Conservation (phyloP, 2,113 vertebrate species). For the human (Homo sapiens) region DNA sequence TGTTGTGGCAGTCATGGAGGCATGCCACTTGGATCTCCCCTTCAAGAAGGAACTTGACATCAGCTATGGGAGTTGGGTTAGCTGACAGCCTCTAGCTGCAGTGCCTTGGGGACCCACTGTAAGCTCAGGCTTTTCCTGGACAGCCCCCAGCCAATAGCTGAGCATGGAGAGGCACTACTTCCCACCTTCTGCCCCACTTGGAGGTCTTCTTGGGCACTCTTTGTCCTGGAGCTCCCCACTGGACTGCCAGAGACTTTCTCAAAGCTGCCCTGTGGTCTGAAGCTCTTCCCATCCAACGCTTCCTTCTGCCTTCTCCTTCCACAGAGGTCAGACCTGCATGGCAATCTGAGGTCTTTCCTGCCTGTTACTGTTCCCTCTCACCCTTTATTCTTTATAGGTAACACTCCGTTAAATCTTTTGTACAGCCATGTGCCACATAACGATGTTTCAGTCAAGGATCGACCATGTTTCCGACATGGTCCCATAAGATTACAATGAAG, state of each 20-base stretch:
- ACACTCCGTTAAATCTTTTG: background rate
- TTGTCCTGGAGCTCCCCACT: background rate
- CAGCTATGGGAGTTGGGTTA: background rate
- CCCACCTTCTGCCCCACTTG: accelerated
- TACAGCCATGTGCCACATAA: background rate
- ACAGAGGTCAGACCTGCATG: background rate
- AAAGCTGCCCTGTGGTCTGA: background rate
- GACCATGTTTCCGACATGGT: accelerated
- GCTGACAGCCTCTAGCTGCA: background rate
- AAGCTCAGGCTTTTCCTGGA: background rate
- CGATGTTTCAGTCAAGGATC: background rate
- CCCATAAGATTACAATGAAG: background rate
- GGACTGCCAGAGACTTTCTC: background rate
- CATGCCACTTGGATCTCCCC: too few species aligned
- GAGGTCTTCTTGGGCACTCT: background rate
- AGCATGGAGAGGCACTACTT: background rate
- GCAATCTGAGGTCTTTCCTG: background rate
- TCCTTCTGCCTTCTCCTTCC: background rate
- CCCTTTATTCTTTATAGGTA: background rate
- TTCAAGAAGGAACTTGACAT: background rate
- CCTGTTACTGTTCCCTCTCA: background rate
- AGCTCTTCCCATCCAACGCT: background rate
- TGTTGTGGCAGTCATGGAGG: background rate
- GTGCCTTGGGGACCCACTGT: background rate
- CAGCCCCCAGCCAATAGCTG: background rate